Conservation (phyloP, 64 coral and sea anemone genomes). For the Stichodactyla helianthus region DNA sequence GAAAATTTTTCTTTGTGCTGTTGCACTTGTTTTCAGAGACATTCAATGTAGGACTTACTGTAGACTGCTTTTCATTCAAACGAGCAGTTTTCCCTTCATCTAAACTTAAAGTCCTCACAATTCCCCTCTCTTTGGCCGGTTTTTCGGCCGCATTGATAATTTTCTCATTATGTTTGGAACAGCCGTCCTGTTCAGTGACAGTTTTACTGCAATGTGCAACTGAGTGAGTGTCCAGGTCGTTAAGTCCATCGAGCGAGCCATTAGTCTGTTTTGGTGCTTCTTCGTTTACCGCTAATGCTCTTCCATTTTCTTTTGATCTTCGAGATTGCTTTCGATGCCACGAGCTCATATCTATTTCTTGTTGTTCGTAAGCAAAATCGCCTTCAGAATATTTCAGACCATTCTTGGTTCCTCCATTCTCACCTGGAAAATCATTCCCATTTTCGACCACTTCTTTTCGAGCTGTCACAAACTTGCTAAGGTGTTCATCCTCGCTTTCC, state of each 20-base stretch:
- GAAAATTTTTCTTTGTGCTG: background rate
- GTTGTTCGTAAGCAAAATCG: background rate
- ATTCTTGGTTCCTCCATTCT: background rate
- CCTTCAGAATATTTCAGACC: background rate
- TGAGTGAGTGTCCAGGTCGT: background rate
- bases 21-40: background rate
- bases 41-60: background rate
- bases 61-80: background rate
- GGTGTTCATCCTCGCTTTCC: background rate
- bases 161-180: background rate
- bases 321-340: constrained; percentile 8
- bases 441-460: background rate
- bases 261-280: background rate
- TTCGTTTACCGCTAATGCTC: background rate
- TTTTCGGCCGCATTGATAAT: background rate
- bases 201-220: background rate
- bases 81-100: background rate
- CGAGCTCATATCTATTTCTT: background rate
- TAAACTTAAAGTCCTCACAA: background rate
- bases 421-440: too few relatives aligned
- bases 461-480: background rate
- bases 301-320: background rate
- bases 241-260: background rate
- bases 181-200: background rate
- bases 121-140: background rate